phyloP scores from a whole-genome alignment of 2,797 vertebrate genomes.

The Prionace glauca region DNA sequence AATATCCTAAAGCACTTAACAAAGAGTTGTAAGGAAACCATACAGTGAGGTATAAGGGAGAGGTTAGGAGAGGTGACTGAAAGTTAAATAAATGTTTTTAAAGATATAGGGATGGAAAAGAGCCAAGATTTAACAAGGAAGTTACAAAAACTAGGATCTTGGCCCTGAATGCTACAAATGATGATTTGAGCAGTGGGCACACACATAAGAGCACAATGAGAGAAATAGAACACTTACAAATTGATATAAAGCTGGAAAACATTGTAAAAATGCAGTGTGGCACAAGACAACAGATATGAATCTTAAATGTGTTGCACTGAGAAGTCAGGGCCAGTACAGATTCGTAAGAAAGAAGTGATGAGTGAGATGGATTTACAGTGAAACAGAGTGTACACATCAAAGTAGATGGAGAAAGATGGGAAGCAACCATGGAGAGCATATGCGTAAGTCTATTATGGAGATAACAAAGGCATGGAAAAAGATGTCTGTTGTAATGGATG shows the following conservation, averaged over 20 bases:
- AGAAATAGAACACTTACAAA: neutral
- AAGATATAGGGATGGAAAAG: neutral
- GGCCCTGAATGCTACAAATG: neutral
- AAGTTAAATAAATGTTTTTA: neutral
- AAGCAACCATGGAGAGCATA: too few species aligned
- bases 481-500: neutral
- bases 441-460: neutral
- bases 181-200: neutral
- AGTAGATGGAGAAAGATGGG: too few species aligned
- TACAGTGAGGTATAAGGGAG: neutral
- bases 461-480: neutral
- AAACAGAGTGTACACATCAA: too few species aligned
- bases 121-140: neutral
- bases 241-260: neutral
- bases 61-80: neutral
- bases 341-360: neutral
- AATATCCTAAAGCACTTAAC: neutral
- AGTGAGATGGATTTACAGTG: neutral
- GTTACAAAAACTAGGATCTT: neutral
- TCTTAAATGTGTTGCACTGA: neutral
- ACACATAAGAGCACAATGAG: neutral
- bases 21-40: neutral
- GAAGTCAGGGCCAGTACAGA: neutral
- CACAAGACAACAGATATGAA: neutral
- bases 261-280: too few species aligned